Evolutionary conservation across 2,888 invertebrate genomes (phyloP), one percentile per base, ranked within the genome.

Genomic region (Oeneis ivallda): DNA sequence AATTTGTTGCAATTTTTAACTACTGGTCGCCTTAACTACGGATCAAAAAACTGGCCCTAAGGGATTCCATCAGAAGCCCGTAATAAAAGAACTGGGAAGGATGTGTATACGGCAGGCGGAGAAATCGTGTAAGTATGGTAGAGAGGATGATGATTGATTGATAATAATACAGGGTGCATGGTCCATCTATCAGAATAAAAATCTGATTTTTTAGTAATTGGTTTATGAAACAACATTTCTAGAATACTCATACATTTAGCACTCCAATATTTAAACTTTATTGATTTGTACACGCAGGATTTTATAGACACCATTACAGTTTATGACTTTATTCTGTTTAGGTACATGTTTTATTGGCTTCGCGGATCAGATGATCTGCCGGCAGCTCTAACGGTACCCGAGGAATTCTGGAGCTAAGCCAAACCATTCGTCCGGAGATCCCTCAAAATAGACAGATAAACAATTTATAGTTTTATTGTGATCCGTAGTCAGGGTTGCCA

Each of bases 351-450:
- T 66, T 68, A 70, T 72, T 70, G 67, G 70, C 61, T 64, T 64
- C 65, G 59, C 65, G 61, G 70, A 70, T 72, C 60, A 66, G 70
- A 63, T 70, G 66, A 70, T 72, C 57, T 68, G 58, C 66, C 54
- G 58, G 47, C 41, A 62, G 70, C 74, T 75, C 74, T 69, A 79
- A 77, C 76, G 79, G 76, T 75, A 75, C 64, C 64, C 59, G 50
- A 58, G 69, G 72, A 76, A 83, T 81, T 74, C 75, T 86, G 87
- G 85, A 79, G 41, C 6, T 2, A 1, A 53, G 83, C 86, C 86
- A 86, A 79, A 70, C 75, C 72, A 74, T 66, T 68, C 69, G 72
- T 70, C 68, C 65, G 64, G 69, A 74, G 77, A 79, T 80, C 75
- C 75, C 79, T 79, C 75, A 72, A 78, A 82, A 84, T 84, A 83